Evolutionary conservation across 2,113 vertebrate species (phyloP).

Genomic region (Sisor rabdophorus): DNA sequence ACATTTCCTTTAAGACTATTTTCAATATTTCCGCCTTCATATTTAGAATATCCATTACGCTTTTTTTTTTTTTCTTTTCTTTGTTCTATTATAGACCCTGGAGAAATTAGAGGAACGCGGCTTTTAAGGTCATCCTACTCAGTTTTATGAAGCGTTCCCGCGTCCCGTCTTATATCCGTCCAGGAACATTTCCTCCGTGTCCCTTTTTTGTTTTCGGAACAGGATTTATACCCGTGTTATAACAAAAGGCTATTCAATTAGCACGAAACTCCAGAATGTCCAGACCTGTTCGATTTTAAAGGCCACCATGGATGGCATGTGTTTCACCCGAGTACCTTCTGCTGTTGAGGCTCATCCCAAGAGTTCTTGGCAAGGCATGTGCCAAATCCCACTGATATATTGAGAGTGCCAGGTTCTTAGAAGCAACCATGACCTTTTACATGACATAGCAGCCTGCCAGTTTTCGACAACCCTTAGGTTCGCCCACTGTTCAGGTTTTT

Average conservation of each 20-base stretch:
- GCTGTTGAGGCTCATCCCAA: conserved; percentile 29
- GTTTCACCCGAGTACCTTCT: conserved; percentile 26
- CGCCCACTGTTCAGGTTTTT: neutral
- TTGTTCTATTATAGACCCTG: neutral
- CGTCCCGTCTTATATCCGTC: neutral
- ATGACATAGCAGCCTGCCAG: conserved; percentile 28
- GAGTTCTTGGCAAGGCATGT: conserved; percentile 24
- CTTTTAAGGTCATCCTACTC: neutral
- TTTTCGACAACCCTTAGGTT: conserved; percentile 13
- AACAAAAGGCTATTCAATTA: conserved; percentile 24
- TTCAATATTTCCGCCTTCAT: conserved; percentile 6
- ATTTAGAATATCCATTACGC: neutral
- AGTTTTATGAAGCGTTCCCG: neutral
- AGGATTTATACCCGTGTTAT: neutral
- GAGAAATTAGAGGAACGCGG: neutral
- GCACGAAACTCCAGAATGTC: neutral
- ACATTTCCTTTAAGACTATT: conserved; percentile 28
- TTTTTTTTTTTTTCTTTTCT: neutral
- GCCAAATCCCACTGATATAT: conserved; percentile 38
- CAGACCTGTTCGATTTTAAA: conserved; percentile 14
- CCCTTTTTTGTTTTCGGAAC: neutral
- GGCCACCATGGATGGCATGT: conserved; percentile 24
- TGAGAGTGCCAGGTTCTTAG: conserved; percentile 41
- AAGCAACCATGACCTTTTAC: conserved; percentile 44
- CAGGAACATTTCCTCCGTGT: neutral